Evolutionary conservation across 23 tunicate species (phyloP).

Genomic region (Trididemnum clinides): DNA sequence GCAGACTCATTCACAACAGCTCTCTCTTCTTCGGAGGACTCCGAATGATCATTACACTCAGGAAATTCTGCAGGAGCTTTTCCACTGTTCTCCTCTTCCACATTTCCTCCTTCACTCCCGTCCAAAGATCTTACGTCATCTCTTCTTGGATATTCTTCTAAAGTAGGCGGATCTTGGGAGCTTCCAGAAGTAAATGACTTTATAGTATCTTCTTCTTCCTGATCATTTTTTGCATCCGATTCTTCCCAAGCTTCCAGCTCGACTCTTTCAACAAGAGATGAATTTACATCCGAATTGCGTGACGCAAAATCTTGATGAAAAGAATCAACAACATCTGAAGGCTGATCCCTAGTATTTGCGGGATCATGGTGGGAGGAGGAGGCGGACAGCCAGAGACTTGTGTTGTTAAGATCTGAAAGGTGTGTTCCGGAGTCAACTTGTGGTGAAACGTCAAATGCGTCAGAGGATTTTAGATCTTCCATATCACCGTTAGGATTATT

Average conservation of each 20-base stretch:
- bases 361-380: too few species aligned
- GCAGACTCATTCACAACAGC: too few species aligned
- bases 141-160: neutral
- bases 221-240: neutral
- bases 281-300: too few species aligned
- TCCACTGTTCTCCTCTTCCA: too few species aligned
- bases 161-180: too few species aligned
- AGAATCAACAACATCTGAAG: too few species aligned
- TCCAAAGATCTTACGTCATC: neutral
- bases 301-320: too few species aligned
- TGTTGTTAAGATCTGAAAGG: slow-evolving; percentile 51
- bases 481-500: neutral
- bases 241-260: neutral
- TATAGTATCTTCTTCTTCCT: neutral
- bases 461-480: neutral
- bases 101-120: neutral
- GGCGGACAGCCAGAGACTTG: slow-evolving; percentile 83
- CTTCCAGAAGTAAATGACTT: too few species aligned
- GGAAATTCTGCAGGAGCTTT: too few species aligned
- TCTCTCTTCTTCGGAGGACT: neutral
- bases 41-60: neutral
- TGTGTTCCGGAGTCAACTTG: neutral
- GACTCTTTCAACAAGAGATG: too few species aligned
- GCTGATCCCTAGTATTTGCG: too few species aligned
- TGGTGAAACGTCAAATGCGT: neutral